Conservation (phyloP, 1,140 invertebrate species). For the Danaus plexippus region DNA sequence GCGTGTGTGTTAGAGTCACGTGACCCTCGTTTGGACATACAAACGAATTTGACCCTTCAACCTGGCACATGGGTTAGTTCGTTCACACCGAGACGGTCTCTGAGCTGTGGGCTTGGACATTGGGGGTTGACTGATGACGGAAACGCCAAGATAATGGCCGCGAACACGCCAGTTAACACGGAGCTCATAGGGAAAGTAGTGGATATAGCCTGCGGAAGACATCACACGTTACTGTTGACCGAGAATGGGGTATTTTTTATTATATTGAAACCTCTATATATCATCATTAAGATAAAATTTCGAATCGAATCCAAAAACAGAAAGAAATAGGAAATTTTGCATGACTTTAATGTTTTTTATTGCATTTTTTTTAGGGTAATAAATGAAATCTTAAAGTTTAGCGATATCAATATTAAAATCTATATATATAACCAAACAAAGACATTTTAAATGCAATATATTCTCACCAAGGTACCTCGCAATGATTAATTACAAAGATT, state of each 20-base stretch:
- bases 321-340: too few relatives aligned
- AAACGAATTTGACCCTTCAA: conserved; percentile 28
- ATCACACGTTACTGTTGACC: conserved; percentile 55
- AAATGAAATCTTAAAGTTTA: too few relatives aligned
- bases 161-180: conserved; percentile 40
- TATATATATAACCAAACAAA: too few relatives aligned
- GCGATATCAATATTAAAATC: too few relatives aligned
- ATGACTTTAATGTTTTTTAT: too few relatives aligned
- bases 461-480: too few relatives aligned
- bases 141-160: conserved; percentile 47
- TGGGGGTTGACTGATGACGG: conserved; percentile 56
- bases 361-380: too few relatives aligned
- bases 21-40: conserved; percentile 43
- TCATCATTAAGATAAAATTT: too few relatives aligned
- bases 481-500: too few relatives aligned
- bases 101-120: conserved; percentile 51
- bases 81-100: conserved; percentile 32
- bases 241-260: conserved; percentile 57
- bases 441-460: too few relatives aligned
- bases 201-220: conserved; percentile 56
- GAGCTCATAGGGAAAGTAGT: conserved; percentile 51
- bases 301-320: too few relatives aligned
- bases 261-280: not conserved
- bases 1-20: conserved; percentile 41
- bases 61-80: conserved; percentile 53